phyloP scores from a whole-genome alignment of 2,797 vertebrate genomes.

The Toxotes lorentzi region DNA sequence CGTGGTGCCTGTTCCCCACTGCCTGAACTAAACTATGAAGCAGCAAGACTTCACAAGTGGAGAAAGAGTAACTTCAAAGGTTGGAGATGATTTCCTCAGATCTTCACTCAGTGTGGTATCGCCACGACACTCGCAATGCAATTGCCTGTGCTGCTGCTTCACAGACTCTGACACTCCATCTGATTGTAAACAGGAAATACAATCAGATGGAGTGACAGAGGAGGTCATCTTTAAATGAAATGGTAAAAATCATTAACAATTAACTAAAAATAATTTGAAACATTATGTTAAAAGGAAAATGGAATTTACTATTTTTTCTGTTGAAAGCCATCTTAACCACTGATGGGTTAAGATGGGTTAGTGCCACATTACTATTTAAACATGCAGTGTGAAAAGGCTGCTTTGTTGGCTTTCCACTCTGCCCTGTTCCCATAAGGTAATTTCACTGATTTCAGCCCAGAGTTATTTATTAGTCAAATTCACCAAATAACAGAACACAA shows the following conservation, averaged over 20 bases:
- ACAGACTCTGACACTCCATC: too few species aligned
- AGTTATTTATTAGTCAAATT: conserved; percentile 7
- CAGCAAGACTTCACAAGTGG: conserved; percentile 57
- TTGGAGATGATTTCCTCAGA: conserved; percentile 67
- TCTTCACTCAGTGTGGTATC: conserved; percentile 55
- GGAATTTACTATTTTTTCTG: not conserved
- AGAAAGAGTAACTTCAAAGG: conserved; percentile 69
- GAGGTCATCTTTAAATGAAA: not conserved
- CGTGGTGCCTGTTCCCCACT: conserved; percentile 24
- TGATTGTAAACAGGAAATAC: conserved; percentile 13
- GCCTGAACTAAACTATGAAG: conserved; percentile 35
- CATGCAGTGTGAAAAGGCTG: not conserved
- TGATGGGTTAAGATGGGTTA: not conserved
- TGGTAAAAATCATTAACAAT: not conserved
- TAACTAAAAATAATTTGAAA: not conserved
- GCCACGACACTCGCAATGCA: conserved; percentile 23
- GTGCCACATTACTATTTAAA: not conserved
- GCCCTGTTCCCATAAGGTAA: not conserved
- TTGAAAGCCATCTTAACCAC: not conserved
- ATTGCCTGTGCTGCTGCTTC: conserved; percentile 44
- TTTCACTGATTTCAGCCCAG: conserved; percentile 2
- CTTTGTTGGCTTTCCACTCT: not conserved
- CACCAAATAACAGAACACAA: not conserved
- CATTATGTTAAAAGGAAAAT: not conserved
- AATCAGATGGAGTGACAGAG: conserved; percentile 3